These are phyloP conservation scores for Zalophus californianus DNA, from an alignment of 2,797 vertebrate species.

Conservation along the genomic window DNA sequence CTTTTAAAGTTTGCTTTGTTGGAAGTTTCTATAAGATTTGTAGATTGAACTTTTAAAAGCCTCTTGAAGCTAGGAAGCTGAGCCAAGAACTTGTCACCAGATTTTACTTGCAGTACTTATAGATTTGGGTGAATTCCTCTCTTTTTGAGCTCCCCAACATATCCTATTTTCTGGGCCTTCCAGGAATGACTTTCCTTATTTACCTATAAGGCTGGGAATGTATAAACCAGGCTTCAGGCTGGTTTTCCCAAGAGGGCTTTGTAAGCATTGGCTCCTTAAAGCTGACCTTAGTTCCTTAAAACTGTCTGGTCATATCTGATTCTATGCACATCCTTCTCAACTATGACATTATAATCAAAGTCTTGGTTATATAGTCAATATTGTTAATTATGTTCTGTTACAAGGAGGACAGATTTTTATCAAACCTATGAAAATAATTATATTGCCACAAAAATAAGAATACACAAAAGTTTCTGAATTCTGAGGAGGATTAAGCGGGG, in stretches of 20 bases:
- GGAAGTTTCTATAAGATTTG: conserved; percentile 22
- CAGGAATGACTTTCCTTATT: background rate
- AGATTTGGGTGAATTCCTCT: background rate
- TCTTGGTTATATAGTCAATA: background rate
- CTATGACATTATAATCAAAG: background rate
- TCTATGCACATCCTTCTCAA: background rate
- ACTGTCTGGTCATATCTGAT: background rate
- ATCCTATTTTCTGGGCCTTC: background rate
- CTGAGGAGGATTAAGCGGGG: background rate
- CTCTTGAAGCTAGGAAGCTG: background rate
- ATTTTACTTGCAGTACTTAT: background rate
- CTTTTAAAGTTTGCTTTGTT: conserved; percentile 9
- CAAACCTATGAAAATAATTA: conserved; percentile 41
- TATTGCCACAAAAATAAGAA: conserved; percentile 21
- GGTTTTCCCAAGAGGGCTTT: background rate
- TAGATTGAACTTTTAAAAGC: background rate
- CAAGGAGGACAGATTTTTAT: conserved; percentile 14
- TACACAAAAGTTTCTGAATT: background rate
- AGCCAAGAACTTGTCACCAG: background rate
- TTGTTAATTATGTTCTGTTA: conserved; percentile 57
- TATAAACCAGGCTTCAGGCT: background rate
- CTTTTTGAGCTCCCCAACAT: background rate
- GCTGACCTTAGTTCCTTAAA: background rate
- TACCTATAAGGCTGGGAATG: background rate
- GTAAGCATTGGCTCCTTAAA: background rate